Base-by-base conservation (phyloP, 2,797 vertebrate genomes). In the Pseudochromis fuscus region DNA sequence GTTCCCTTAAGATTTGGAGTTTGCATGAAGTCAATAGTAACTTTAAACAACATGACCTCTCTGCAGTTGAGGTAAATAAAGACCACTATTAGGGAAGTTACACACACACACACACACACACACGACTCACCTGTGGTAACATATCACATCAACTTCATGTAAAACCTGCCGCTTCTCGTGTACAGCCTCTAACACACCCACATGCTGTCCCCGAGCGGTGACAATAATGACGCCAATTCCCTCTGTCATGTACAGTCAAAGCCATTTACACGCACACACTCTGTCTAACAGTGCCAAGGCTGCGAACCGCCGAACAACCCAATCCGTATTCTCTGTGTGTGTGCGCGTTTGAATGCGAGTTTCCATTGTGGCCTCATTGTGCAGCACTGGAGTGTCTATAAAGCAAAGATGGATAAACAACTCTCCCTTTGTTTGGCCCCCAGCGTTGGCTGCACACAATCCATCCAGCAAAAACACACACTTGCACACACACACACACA, bases 391-490 rank as follows among this genome's bases (percentile, higher is more conserved):
- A 78, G 84, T 79, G 76, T 83, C 79, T 84, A 63, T 77, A 74
- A 85, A 80, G 70, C 71, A 49, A 63, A 75, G 73, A 79, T 76
- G 86, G 81, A 89, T 86, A 82, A 88, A 84, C 81, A 84, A 65
- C 79, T 67, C 59, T 62, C 67, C n/a, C 70, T 81, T 88, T 85
- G 70, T 89, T 85, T 82, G 78, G 84, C 82, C 79, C 35, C 67
- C 50, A 72, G 75, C 38, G 10, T 53, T 76, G 67, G 75, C 75
- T 62, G 52, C 70, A 69, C 69, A 73, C 80, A 55, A 81, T 74
- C 57, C 52, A 70, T 71, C 33, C 71, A 37, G 52, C 59, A 60
- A 67, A 77, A 77, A 60, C 73, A 77, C 73, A 77, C 77, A 77
- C 69, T 60, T 28, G 37, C 52, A 27, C 4, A 65, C 46, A 55